Base-by-base conservation (phyloP, 2,797 vertebrate species). In the Remorina albescens region DNA sequence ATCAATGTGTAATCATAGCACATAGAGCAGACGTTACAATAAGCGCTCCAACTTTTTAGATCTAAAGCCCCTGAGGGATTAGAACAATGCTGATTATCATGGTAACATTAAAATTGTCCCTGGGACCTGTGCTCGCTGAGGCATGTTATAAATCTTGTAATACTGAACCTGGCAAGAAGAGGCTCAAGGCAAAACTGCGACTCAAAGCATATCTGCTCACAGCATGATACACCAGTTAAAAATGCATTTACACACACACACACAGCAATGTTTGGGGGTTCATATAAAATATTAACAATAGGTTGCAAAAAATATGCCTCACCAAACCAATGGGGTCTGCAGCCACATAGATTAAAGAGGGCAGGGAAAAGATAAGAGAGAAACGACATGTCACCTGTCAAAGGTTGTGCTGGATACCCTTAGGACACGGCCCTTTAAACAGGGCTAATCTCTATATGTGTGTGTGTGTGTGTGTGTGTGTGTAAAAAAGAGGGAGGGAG, bases 321-420 rank as follows among this genome's bases (percentile, higher is more conserved):
- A 8, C 3, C 53, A 39, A 68, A 8, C 3, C 53, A 39, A 68
- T 61, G 46, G 83, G 60, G 74, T 72, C 79, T 88, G 72, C 12
- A 67, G 57, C 55, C 50, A 71, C 50, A 34, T 34, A 86, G 80
- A 83, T 83, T 62, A 77, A 83, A 84, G 64, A 86, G 50, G 62
- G 77, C 25, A 68, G 19, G 53, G 44, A 47, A 56, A 42, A 68
- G 59, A 83, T 80, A 72, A 74, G 49, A 60, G 60, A 73, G 53
- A 53, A 78, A 78, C 64, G 39, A 74, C 59, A 80, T 81, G 76
- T 84, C 76, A 91, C 86, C 90, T 86, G 86, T 87, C 85, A 88
- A 21, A 53, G 58, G 79, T 54, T 71, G 54, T 54, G 60, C 83
- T 71, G 64, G 57, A 58, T 75, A 76, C 81, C 84, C 83, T 18